phyloP scores from a whole-genome alignment of 2,888 invertebrate genomes.

The Thymelicus sylvestris region DNA sequence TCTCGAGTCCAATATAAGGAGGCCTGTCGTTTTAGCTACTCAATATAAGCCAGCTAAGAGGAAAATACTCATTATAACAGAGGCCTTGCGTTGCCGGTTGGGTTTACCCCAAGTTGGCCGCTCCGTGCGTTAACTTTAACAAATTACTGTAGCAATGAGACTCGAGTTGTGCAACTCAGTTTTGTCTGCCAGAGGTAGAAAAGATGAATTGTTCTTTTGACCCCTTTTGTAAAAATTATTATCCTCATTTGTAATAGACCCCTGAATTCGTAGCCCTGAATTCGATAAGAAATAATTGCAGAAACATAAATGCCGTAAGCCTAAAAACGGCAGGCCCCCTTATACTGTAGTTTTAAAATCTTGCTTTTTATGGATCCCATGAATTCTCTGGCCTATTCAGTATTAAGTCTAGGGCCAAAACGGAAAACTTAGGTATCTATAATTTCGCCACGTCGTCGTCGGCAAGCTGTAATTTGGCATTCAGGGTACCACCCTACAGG shows the following conservation, averaged over 20 bases:
- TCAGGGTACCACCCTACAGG: no score
- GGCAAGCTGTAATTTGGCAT: no score
- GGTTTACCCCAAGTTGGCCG: conserved; percentile 67
- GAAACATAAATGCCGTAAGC: no score
- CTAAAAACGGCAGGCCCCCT: no score
- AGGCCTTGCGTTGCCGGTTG: conserved; percentile 56
- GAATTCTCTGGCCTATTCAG: no score
- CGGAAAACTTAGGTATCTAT: no score
- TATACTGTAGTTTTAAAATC: no score
- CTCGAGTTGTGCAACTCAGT: conserved; percentile 65
- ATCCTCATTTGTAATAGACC: conserved; percentile 49
- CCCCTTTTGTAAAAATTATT: conserved; percentile 69
- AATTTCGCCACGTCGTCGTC: no score
- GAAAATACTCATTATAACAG: conserved; percentile 32
- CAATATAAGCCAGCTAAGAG: conserved; percentile 13
- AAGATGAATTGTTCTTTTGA: conserved; percentile 74
- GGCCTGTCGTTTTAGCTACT: conserved; percentile 44
- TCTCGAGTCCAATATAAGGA: conserved; percentile 53
- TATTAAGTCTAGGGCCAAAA: no score
- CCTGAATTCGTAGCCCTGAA: conserved; percentile 10
- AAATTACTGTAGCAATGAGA: conserved; percentile 75
- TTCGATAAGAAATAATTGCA: neutral
- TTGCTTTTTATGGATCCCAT: no score
- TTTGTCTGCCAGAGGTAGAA: conserved; percentile 57
- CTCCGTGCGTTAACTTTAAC: conserved; percentile 78